phyloP scores from a whole-genome alignment of 2,888 invertebrate genomes.

The Epicampocera succincta region DNA sequence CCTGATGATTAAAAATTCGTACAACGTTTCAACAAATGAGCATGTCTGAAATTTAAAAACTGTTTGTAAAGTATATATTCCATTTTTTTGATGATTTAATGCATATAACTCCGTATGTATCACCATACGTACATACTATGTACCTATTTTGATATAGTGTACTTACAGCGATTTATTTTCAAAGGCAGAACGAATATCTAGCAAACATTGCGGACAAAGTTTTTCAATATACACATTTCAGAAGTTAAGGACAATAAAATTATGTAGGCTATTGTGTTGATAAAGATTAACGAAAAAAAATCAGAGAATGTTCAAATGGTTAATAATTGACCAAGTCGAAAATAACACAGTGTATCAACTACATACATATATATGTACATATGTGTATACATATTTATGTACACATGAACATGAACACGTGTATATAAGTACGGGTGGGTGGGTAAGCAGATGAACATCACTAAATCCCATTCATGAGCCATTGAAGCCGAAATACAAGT shows the following conservation, averaged over 20 bases:
- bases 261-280: slow-evolving; percentile 63
- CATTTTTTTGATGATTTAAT: slow-evolving; percentile 16
- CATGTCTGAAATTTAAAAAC: slow-evolving; percentile 63
- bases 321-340: slow-evolving; percentile 47
- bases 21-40: slow-evolving; percentile 52
- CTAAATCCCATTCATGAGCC: no score
- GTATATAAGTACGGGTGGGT: neutral
- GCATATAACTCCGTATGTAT: slow-evolving; percentile 36
- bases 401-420: neutral
- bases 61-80: slow-evolving; percentile 12
- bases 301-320: slow-evolving; percentile 19
- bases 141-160: no score
- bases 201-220: slow-evolving; percentile 43
- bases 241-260: slow-evolving; percentile 62
- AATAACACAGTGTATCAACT: no score
- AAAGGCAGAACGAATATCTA: slow-evolving; percentile 1
- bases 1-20: slow-evolving; percentile 59
- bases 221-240: slow-evolving; percentile 61
- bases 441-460: no score
- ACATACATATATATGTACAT: no score
- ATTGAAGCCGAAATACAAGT: no score
- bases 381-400: neutral
- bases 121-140: neutral
- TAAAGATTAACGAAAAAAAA: slow-evolving; percentile 41
- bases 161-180: no score